Conservation (phyloP, 2,113 vertebrate genomes). For the Alligator mississippiensis region DNA sequence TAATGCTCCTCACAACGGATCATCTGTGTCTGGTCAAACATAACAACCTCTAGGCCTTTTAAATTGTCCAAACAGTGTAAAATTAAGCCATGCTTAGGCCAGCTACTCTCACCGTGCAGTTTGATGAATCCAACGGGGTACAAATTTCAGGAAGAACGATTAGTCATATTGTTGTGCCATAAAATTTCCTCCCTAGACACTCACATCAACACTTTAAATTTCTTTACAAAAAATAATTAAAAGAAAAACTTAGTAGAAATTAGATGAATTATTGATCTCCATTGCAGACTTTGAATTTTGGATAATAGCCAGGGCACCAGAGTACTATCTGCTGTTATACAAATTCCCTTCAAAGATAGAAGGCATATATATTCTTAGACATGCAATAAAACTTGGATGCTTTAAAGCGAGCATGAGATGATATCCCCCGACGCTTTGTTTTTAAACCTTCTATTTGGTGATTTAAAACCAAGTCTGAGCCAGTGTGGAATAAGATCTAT, state of each 20-base stretch:
- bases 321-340: constrained; percentile 42
- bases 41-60: constrained; percentile 11
- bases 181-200: constrained; percentile 38
- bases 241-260: constrained; percentile 49
- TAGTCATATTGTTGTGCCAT: constrained; percentile 24
- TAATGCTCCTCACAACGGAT: not conserved
- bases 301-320: constrained; percentile 57
- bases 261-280: constrained; percentile 76
- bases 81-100: constrained; percentile 32
- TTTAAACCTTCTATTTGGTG: constrained; percentile 45
- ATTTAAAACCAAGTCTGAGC: constrained; percentile 35
- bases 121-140: constrained; percentile 40
- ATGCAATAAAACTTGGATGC: constrained; percentile 32
- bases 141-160: constrained; percentile 58
- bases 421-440: constrained; percentile 35
- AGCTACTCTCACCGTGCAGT: constrained; percentile 39
- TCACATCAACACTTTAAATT: constrained; percentile 46
- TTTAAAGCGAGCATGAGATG: constrained; percentile 46
- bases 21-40: not conserved
- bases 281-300: constrained; percentile 51
- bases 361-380: constrained; percentile 49
- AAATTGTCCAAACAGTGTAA: constrained; percentile 12
- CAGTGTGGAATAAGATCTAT: constrained; percentile 15
- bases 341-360: constrained; percentile 56
- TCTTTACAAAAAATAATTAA: constrained; percentile 32